Conservation (phyloP, 2,888 invertebrate species). For the Chrysolina oricalcia region DNA sequence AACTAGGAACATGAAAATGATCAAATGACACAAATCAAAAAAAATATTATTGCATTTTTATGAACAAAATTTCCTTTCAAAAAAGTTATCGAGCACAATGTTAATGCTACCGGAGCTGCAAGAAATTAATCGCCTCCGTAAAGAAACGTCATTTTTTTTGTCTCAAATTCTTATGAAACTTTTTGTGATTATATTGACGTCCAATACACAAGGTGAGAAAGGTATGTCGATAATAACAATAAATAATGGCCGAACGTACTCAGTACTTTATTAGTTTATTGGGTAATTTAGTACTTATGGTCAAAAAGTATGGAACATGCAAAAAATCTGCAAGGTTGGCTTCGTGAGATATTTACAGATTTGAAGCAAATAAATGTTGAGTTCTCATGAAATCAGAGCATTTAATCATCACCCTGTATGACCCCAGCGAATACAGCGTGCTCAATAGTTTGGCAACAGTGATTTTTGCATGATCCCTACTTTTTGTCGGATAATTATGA, state of each 20-base stretch:
- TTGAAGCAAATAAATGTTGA: too few species aligned
- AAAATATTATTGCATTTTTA: too few species aligned
- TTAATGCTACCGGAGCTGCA: too few species aligned
- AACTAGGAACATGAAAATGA: too few species aligned
- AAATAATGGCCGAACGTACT: neutral
- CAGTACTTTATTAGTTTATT: neutral
- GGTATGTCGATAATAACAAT: slow-evolving; percentile 2
- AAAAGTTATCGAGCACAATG: too few species aligned
- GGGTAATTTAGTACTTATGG: neutral
- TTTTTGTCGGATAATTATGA: neutral
- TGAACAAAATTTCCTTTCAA: too few species aligned
- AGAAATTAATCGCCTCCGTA: neutral
- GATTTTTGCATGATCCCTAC: neutral
- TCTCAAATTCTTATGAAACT: slow-evolving; percentile 24
- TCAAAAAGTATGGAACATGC: neutral
- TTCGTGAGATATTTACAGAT: too few species aligned
- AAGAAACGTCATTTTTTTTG: neutral
- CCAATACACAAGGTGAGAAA: slow-evolving; percentile 27
- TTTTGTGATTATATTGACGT: slow-evolving; percentile 31
- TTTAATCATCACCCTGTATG: too few species aligned
- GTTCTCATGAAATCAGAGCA: too few species aligned
- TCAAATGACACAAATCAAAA: too few species aligned
- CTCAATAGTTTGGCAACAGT: neutral
- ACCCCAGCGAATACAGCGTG: too few species aligned
- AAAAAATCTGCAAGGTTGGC: too few species aligned